phyloP scores from a whole-genome alignment of 2,113 vertebrate genomes.

The Sceloporus tristichus region DNA sequence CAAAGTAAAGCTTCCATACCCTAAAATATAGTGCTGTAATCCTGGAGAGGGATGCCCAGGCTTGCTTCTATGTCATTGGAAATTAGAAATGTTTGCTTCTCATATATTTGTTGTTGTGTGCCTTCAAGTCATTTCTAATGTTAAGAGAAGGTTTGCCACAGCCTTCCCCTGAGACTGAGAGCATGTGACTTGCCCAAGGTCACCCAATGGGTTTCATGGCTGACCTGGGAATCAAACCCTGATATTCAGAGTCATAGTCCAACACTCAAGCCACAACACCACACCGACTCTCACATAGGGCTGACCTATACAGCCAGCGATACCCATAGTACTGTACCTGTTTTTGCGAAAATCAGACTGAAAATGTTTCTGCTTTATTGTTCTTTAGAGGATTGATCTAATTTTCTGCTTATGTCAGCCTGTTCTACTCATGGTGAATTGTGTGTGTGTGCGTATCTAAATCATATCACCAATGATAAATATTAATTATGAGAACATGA shows the following conservation, averaged over 20 bases:
- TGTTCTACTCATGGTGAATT: constrained; percentile 42
- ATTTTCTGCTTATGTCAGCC: constrained; percentile 62
- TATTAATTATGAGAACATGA: constrained; percentile 73
- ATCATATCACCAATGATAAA: constrained; percentile 54
- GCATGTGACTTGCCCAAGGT: too few relatives aligned
- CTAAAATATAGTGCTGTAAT: neutral
- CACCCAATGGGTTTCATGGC: too few relatives aligned
- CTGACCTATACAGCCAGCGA: constrained; percentile 31
- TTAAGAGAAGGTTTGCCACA: too few relatives aligned
- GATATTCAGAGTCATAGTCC: too few relatives aligned
- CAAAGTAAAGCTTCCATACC: neutral
- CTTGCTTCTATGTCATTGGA: neutral
- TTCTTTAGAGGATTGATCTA: constrained; percentile 65
- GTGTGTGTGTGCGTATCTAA: constrained; percentile 12
- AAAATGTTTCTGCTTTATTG: constrained; percentile 52
- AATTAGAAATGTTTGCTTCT: neutral
- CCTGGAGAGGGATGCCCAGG: neutral
- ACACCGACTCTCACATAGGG: neutral
- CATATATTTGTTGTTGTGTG: neutral
- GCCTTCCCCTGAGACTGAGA: too few relatives aligned
- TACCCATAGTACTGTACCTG: constrained; percentile 27
- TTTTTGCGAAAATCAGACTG: constrained; percentile 37
- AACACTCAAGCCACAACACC: too few relatives aligned
- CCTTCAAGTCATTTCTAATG: too few relatives aligned
- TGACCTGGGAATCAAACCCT: too few relatives aligned